Evolutionary conservation across 2,797 vertebrate species (phyloP), one percentile per base, ranked within the genome.

Genomic region (Pterois miles): DNA sequence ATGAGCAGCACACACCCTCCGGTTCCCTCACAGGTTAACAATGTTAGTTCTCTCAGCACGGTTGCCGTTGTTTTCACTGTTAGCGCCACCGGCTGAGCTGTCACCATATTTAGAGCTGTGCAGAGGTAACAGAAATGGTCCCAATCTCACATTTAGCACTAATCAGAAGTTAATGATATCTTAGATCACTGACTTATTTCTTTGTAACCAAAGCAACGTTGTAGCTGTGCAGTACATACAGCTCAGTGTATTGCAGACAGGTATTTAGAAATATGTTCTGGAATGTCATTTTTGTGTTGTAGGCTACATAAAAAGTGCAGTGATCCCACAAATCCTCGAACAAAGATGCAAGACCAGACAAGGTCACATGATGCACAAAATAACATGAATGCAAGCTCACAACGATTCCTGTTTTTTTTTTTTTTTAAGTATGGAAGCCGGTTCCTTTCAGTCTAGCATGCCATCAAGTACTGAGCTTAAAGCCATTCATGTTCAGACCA

Each of bases 391-490:
- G 31, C 65, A 10, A 53, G n/a, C 38, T 33, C 0, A 8, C 31
- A 71, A 54, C 31, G 27, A 11, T 29, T 8, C 34, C 40, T 50
- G 20, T 43, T 23, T 48, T 56, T 20, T 34, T 50, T 16, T 43
- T 23, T 48, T 56, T 20, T 34, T 16, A 3, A 59, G 36, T 60
- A 62, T 69, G 40, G 34, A 70, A 71, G 67, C 59, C 64, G 48
- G 10, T 71, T 58, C 72, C 25, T 82, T 67, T 81, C 36, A 58
- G 20, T 31, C 59, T 60, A 54, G 59, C 71, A 54, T 34, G 52
- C 40, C 71, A 85, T 82, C 63, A 78, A 82, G 74, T 71, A 31
- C 59, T 46, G 46, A 74, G 79, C 74, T 76, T 71, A 79, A 81
- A 76, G 52, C 65, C 58, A 74, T 80, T 79, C 76, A 83, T 80